Percentiles rank a stretch among this genome's conserved stretches.
phyloP scores from a whole-genome alignment of 2,888 invertebrate species.

The Mantis religiosa region DNA sequence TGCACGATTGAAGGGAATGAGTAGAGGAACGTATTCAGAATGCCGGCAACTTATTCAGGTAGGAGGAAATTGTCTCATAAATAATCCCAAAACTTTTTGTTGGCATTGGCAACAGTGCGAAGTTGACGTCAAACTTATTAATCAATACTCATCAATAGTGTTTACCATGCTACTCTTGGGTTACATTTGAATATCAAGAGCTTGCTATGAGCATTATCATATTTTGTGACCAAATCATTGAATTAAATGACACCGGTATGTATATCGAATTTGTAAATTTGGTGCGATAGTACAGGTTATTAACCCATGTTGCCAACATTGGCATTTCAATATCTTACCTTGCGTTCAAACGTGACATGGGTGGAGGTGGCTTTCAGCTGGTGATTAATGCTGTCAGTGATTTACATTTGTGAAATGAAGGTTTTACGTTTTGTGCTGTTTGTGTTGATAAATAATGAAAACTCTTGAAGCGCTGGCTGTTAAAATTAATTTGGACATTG shows the following conservation, averaged over 20 bases:
- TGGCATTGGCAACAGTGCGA: background rate
- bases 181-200: background rate
- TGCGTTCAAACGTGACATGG: background rate
- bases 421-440: background rate
- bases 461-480: background rate
- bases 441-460: background rate
- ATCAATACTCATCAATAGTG: constrained; percentile 2
- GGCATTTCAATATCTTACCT: background rate
- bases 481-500: background rate
- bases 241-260: background rate
- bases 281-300: background rate
- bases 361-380: background rate
- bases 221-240: background rate
- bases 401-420: background rate
- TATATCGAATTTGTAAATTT: background rate
- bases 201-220: background rate
- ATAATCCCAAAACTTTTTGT: background rate
- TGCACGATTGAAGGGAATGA: constrained; percentile 30
- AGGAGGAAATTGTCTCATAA: background rate
- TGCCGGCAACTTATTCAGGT: constrained; percentile 33
- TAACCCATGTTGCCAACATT: background rate
- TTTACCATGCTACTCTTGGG: background rate
- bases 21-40: constrained; percentile 30
- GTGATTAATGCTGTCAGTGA: background rate
- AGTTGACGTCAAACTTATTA: background rate